Base-by-base conservation (phyloP, 2,888 invertebrate species). In the Yponomeuta plumbellus region DNA sequence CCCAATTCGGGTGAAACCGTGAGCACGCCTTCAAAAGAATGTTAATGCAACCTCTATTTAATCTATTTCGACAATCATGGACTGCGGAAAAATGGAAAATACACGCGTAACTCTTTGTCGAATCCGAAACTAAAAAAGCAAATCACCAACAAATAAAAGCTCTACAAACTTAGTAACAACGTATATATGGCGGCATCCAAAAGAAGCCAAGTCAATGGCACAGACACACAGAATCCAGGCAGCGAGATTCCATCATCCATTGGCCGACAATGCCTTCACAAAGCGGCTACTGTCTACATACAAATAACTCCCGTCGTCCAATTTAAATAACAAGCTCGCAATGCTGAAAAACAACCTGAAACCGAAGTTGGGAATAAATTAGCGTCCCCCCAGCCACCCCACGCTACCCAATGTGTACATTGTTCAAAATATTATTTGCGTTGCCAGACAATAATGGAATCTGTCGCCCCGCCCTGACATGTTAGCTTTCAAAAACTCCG, bases 381-480 rank as follows among this genome's bases (percentile, higher is more conserved):
- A 91, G 91, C 88, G 84, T 79, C 79, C 81, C 71, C 67, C 70
- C 69, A 67, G 76, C 77, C 80, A 80, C 85, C 83, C 79, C 77
- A 80, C 66, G 66, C 81, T 83, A 76, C 82, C 88, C 92, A 93
- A 92, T 93, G 93, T 93, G 92, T 93, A 94, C 93, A 93, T 93
- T 94, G 93, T 93, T 92, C 93, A 93, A 92, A 93, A 93, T 93
- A 94, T 93, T 93, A 94, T 94, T 94, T 93, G 93, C 93, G 92
- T 93, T 93, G 92, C 93, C 92, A 92, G 91, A 91, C 89, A 89
- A 90, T 91, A 91, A 87, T 92, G 86, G 88, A 88, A 90, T 89
- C 87, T 87, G 85, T 77, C 81, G 88, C 87, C 84, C 81, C 90
- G 88, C 90, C 89, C 87, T 91, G 92, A 92, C 91, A 91, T 91